Conservation (phyloP, 1,140 invertebrate species). For the Drosophila pruinosa region DNA sequence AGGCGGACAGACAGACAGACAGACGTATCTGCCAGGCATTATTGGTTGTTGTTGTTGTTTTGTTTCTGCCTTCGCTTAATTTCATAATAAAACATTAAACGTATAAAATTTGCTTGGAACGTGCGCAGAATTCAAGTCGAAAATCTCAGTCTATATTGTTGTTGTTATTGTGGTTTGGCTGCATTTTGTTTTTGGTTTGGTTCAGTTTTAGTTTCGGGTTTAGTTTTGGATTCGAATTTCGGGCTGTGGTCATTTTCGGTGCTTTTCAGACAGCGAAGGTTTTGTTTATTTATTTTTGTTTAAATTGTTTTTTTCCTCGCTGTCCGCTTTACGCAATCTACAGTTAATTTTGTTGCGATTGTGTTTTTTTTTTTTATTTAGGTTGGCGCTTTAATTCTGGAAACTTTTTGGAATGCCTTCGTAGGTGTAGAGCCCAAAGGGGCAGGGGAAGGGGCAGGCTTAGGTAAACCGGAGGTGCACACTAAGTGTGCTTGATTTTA, state of each 20-base stretch:
- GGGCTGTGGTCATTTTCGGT: slow-evolving; percentile 31
- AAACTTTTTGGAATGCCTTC: slow-evolving; percentile 31
- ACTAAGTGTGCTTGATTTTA: slow-evolving; percentile 45
- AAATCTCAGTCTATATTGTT: slow-evolving; percentile 31
- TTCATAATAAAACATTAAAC: slow-evolving; percentile 76
- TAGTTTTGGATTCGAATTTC: slow-evolving; percentile 44
- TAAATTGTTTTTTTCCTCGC: slow-evolving; percentile 12
- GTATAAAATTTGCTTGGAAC: slow-evolving; percentile 70
- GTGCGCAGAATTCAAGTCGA: slow-evolving; percentile 61
- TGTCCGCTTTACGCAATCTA: slow-evolving; percentile 60
- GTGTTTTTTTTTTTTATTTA: slow-evolving; percentile 11
- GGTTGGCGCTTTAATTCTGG: slow-evolving; percentile 57
- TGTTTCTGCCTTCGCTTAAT: slow-evolving; percentile 46
- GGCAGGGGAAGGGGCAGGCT: neutral
- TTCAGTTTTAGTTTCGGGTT: slow-evolving; percentile 55
- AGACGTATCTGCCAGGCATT: slow-evolving; percentile 16
- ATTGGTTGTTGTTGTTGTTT: slow-evolving; percentile 5
- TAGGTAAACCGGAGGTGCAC: slow-evolving; percentile 2
- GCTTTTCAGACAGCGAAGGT: slow-evolving; percentile 46
- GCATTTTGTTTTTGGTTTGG: slow-evolving; percentile 44
- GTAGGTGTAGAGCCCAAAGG: neutral
- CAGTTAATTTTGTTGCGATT: slow-evolving; percentile 59
- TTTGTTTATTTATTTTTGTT: slow-evolving; percentile 60
- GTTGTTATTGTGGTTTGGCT: slow-evolving; percentile 9
- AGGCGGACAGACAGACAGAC: neutral